A percentile compares a stretch with the other conserved stretches of the same genome.
Conservation (phyloP, 37 sponge, comb jelly and placozoan genomes). For the Chondrosia reniformis region DNA sequence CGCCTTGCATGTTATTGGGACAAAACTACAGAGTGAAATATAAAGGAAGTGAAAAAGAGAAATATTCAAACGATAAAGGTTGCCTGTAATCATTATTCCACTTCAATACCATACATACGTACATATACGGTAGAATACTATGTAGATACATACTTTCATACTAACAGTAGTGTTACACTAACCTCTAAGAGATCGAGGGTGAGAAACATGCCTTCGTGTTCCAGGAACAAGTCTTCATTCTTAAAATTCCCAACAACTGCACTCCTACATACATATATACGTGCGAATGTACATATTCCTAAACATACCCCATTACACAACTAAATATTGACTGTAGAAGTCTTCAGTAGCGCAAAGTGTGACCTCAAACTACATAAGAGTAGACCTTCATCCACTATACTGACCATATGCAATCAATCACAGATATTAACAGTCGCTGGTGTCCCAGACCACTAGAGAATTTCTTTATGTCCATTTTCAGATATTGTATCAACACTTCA, state of each 20-base stretch:
- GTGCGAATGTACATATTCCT: not conserved
- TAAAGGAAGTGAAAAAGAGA: no score
- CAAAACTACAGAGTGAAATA: constrained; percentile 55
- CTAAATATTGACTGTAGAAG: not conserved
- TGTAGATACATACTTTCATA: not conserved
- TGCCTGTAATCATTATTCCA: no score
- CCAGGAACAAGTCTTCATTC: constrained; percentile 93
- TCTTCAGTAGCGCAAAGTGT: not conserved
- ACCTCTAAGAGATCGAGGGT: constrained; percentile 89
- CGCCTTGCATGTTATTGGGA: constrained; percentile 81
- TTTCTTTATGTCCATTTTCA: constrained; percentile 58
- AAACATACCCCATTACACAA: not conserved
- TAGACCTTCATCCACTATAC: not conserved
- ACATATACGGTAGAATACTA: no score
- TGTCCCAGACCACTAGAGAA: constrained; percentile 83
- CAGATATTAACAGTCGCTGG: constrained; percentile 79
- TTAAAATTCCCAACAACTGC: constrained; percentile 67
- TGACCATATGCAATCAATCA: constrained; percentile 85
- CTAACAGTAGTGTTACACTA: not conserved
- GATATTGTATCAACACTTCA: constrained; percentile 58
- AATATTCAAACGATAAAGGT: no score
- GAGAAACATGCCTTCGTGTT: constrained; percentile 86
- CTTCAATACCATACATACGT: no score
- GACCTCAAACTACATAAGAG: not conserved
- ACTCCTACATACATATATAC: constrained; percentile 32